Conservation (phyloP, 2,888 invertebrate species). For the Monoplex corrugatus region DNA sequence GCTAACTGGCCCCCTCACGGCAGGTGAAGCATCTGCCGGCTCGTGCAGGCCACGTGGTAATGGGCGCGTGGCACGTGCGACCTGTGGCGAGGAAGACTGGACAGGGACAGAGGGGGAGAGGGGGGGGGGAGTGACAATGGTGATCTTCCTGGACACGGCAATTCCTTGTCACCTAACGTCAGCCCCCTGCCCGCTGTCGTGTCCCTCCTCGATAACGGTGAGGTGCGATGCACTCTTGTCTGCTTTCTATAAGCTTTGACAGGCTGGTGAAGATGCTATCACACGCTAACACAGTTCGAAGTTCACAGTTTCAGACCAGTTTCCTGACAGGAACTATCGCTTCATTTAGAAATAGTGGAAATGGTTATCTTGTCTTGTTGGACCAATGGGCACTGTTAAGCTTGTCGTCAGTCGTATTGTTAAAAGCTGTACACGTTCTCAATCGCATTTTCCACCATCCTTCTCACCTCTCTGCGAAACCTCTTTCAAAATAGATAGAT, state of each 20-base stretch:
- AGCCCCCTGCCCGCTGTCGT: neutral
- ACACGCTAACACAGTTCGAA: too few species aligned
- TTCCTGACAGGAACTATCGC: too few species aligned
- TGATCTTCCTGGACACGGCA: constrained; percentile 34
- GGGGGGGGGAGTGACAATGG: neutral
- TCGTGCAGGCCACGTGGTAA: constrained; percentile 36
- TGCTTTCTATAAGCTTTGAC: neutral
- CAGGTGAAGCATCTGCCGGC: constrained; percentile 43
- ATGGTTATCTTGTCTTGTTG: too few species aligned
- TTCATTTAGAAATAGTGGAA: too few species aligned
- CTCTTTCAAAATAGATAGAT: too few species aligned
- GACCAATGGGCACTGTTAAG: too few species aligned
- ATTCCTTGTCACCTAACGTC: constrained; percentile 2
- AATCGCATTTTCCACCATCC: too few species aligned
- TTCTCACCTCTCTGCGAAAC: too few species aligned
- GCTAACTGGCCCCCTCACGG: constrained; percentile 41
- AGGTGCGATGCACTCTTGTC: constrained; percentile 18
- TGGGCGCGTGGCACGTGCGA: constrained; percentile 40
- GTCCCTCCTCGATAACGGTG: neutral
- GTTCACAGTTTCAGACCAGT: too few species aligned
- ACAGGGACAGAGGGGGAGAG: neutral
- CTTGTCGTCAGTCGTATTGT: neutral
- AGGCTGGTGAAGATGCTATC: neutral
- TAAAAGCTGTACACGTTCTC: too few species aligned
- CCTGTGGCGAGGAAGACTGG: neutral